Percentiles rank a stretch among this genome's conserved stretches.
Evolutionary conservation across 1,140 invertebrate genomes (phyloP).

Genomic region (Vollenhovia emeryi): DNA sequence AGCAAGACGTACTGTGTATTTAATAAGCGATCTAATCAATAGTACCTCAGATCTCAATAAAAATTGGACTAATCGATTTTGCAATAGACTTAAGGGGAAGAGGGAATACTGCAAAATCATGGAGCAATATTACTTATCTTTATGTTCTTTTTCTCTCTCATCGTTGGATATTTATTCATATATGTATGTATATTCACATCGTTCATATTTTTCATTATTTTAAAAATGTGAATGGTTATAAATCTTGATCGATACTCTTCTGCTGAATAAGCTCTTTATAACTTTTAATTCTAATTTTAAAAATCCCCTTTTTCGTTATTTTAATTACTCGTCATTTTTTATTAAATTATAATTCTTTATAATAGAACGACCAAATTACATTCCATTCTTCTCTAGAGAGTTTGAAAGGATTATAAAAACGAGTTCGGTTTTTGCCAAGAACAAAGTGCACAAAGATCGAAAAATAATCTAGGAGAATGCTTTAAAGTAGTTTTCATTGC

Average conservation of each 20-base stretch:
- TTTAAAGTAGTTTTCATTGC: background rate
- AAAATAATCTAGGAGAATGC: background rate
- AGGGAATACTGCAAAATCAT: background rate
- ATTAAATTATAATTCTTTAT: background rate
- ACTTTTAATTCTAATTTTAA: background rate
- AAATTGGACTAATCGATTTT: background rate
- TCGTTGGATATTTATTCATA: too few relatives aligned
- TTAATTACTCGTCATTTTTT: background rate
- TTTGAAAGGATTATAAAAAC: background rate
- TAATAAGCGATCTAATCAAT: background rate
- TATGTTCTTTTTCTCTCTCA: background rate
- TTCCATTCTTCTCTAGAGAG: background rate
- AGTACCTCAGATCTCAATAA: background rate
- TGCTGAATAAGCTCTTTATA: background rate
- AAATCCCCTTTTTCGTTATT: background rate
- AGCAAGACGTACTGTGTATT: background rate
- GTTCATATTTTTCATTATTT: background rate
- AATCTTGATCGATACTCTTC: background rate
- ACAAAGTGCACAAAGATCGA: background rate
- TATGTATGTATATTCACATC: background rate
- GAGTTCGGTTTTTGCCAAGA: background rate
- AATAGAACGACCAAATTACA: background rate
- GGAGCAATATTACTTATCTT: background rate
- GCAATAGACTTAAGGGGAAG: background rate
- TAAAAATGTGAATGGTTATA: background rate